A percentile compares a stretch with the other conserved stretches of the same genome.
Conservation (phyloP, 1,140 invertebrate genomes). For the Stegodyphus dumicola region DNA sequence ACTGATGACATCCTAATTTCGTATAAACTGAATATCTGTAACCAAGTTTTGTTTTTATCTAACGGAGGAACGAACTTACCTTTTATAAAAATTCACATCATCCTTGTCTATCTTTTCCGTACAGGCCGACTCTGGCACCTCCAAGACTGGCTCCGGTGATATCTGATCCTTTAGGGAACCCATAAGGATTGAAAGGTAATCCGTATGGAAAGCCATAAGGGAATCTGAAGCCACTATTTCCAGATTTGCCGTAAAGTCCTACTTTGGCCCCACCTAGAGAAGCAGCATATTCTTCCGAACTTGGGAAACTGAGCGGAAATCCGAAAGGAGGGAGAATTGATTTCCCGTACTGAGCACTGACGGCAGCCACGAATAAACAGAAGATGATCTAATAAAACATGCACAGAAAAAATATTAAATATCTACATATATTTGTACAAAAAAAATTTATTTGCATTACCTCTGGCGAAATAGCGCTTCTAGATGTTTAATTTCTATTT, state of each 20-base stretch:
- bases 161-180: background rate
- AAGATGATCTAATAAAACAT: background rate
- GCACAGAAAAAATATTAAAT: background rate
- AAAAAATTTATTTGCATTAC: too few species aligned
- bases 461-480: too few species aligned
- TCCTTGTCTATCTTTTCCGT: background rate
- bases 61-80: too few species aligned
- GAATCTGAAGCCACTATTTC: background rate
- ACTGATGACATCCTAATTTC: too few species aligned
- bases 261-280: background rate
- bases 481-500: too few species aligned
- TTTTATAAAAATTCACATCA: too few species aligned
- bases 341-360: background rate
- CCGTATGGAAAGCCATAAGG: background rate
- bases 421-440: background rate
- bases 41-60: too few species aligned
- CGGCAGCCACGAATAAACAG: background rate
- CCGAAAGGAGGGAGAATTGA: background rate
- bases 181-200: background rate
- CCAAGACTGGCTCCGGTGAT: background rate
- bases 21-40: too few species aligned
- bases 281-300: background rate
- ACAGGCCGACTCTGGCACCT: background rate
- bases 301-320: background rate
- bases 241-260: background rate